Evolutionary conservation across 1,140 invertebrate species (phyloP), one percentile per base, ranked within the genome.

Genomic region (Drosophila mojavensis): DNA sequence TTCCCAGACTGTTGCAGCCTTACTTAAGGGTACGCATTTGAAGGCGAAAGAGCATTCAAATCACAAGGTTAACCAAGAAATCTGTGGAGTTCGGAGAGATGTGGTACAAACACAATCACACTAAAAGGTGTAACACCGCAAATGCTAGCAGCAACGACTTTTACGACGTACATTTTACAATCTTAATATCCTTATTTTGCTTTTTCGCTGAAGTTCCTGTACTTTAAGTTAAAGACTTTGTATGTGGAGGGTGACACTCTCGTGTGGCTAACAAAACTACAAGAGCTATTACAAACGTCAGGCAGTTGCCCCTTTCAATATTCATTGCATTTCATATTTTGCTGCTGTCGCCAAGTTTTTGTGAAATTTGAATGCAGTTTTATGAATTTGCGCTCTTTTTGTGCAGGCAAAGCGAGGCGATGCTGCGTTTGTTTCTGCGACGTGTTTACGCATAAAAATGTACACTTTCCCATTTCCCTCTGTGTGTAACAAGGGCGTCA

Each of bases 101-200:
- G 56, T 78, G 75, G 11, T 58, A 60, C 70, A 75, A 78, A 75
- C 66, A 75, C 80, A 82, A 82, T 82, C 79, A 82, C 63, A 82
- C 79, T 82, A 82, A 82, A 82, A 82, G 79, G 80, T 82, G 80
- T 82, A 71, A 75, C 70, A 75, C 79, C 74, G 79, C 79, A 82
- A 78, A 71, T 75, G 65, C 62, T 75, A 65, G 73, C 68, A 28
- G 48, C 48, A 64, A 24, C 4, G 39, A 54, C 75, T 78, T 82
- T 82, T 82, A 82, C 82, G 75, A 75, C 71, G 58, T 67, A 11
- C 33, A 33, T 33, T 33, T 33, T 36, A 54, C 50, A 55, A 64
- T 45, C 51, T 45, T 51, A 45, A 64, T 55, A 17, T 15, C 6
- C 33, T 33, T 33, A 1, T 24, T 24, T 3, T 24, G 20, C 33